Evolutionary conservation across 2,888 invertebrate species (phyloP).

Genomic region (Apamea epomidion): DNA sequence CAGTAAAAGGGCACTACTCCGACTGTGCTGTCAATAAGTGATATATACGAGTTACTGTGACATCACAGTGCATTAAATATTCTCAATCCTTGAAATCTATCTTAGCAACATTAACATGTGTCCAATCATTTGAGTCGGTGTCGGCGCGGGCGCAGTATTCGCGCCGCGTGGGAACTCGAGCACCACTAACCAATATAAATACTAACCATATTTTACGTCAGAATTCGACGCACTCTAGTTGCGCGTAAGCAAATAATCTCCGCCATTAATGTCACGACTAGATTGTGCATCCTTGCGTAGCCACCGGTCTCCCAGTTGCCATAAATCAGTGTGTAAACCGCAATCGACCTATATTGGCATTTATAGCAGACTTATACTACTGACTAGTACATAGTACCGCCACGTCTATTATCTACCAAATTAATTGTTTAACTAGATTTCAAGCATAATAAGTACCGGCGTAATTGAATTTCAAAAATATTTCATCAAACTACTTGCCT

Average conservation of each 20-base stretch:
- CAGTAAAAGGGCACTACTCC: slow-evolving; percentile 31
- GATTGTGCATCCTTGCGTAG: slow-evolving; percentile 85
- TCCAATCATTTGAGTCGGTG: slow-evolving; percentile 55
- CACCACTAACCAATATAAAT: slow-evolving; percentile 72
- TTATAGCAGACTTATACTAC: slow-evolving; percentile 67
- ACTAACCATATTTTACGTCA: slow-evolving; percentile 83
- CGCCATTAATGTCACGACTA: slow-evolving; percentile 83
- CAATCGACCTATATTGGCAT: slow-evolving; percentile 73
- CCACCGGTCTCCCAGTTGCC: slow-evolving; percentile 69
- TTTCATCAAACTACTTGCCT: slow-evolving; percentile 66
- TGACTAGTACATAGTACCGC: slow-evolving; percentile 53
- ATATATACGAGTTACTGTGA: slow-evolving; percentile 34
- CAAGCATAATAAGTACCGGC: slow-evolving; percentile 67
- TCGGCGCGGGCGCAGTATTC: slow-evolving; percentile 39
- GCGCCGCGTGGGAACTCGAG: slow-evolving; percentile 84
- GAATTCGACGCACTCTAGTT: slow-evolving; percentile 82
- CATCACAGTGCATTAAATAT: slow-evolving; percentile 50
- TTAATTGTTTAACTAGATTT: slow-evolving; percentile 71
- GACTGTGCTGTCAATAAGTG: slow-evolving; percentile 41
- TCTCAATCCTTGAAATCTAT: slow-evolving; percentile 58
- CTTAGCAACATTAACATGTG: slow-evolving; percentile 61
- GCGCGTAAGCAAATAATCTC: slow-evolving; percentile 78
- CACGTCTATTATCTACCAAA: slow-evolving; percentile 66
- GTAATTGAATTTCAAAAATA: slow-evolving; percentile 72
- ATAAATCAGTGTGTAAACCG: slow-evolving; percentile 75